Base-by-base conservation (phyloP, 2,888 invertebrate species). In the Pammene aurita region DNA sequence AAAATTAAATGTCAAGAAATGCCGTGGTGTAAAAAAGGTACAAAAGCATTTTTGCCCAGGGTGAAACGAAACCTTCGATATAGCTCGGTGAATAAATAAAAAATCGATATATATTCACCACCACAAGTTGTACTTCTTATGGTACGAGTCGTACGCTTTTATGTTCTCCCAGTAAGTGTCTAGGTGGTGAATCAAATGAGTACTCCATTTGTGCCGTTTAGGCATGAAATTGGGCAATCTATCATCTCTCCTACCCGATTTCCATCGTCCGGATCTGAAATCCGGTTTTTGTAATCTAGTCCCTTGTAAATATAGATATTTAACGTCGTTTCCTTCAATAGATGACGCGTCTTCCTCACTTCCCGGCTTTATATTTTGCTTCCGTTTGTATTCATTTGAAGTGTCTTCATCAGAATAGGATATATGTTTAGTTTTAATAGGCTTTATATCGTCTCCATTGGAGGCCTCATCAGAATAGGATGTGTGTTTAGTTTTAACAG, bases 251-350 rank as follows among this genome's bases (percentile, higher is more conserved):
- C 54, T 54, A 26, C 0, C 4, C 6, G n/a, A 0, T 13, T 44
- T n/a, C 0, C 6, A 4, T 7, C 2, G 16, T 13, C 57, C 16
- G 2, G 57, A 5, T 10, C 26, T 44, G 26, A 42, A 7, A 54
- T 11, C 26, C 0, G 42, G 42, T 44, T 7, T 26, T 13, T 18
- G n/a, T 0, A 44, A 58, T 16, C 42, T 42, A 44, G 44, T 26
- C 2, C 57, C 57, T 44, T 58, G 57, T n/a, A 58, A 58, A 26
- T 58, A 58, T 26, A 58, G 13, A 7, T 44, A 44, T 44, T 34
- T 34, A n/a, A 2, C 7, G 4, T 54, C 54, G 7, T n/a, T 13
- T 48, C 14, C n/a, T 41, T 38, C 38, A 9, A 6, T 38, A 14
- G 56, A 11, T 11, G n/a, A n/a, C 18, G 26, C 26, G 26, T 4